These are phyloP conservation scores for Tipula lateralis DNA, from an alignment of 2,888 invertebrate genomes.

Conservation along the genomic window DNA sequence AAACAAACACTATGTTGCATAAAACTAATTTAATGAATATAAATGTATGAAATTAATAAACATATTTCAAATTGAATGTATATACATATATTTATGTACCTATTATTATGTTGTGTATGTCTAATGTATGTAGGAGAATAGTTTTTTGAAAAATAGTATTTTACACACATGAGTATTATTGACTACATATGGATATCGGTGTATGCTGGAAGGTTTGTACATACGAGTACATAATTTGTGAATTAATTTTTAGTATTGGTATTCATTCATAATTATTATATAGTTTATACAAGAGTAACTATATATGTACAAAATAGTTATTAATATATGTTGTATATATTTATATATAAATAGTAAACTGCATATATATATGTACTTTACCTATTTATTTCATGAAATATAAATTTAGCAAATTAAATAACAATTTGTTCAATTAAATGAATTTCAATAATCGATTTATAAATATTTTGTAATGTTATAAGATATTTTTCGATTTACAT, in stretches of 20 bases:
- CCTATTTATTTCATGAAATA: not conserved
- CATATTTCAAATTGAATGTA: not conserved
- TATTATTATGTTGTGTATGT: not conserved
- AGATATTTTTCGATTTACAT: not conserved
- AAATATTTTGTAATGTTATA: not conserved
- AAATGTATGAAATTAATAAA: slow-evolving; percentile 2
- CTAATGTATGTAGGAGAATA: not conserved
- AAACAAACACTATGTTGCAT: not conserved
- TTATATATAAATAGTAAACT: not conserved
- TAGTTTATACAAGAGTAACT: not conserved
- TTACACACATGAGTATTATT: not conserved
- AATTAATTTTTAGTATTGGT: not conserved
- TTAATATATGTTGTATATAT: not conserved
- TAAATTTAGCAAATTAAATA: not conserved
- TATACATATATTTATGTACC: not conserved
- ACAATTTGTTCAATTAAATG: not conserved
- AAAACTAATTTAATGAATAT: not conserved
- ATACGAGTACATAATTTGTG: not conserved
- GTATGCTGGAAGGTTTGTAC: not conserved
- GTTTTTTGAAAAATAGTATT: not conserved
- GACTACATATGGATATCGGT: not conserved
- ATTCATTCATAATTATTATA: slow-evolving; percentile 3
- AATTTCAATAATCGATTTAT: not conserved
- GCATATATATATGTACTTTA: not conserved
- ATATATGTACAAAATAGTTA: not conserved